Base-by-base conservation (phyloP, 2,113 vertebrate species). In the Mustela nigripes region DNA sequence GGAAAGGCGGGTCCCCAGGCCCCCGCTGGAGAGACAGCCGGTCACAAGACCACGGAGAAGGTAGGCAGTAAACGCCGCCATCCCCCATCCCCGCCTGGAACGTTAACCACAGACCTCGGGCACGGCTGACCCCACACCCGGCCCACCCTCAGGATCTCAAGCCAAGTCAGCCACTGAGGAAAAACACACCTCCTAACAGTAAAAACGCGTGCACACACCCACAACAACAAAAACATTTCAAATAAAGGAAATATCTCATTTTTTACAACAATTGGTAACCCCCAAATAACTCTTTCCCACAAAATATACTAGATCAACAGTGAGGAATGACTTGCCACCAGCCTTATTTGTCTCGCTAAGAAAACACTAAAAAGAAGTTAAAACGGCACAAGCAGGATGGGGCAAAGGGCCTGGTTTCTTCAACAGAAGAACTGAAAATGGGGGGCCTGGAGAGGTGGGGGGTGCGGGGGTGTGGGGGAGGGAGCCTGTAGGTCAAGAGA, bases 251-350 rank as follows among this genome's bases (percentile, higher is more conserved):
- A 67, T 3, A n/a, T 18, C 50, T 48, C 8, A 2, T 48, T 14
- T 33, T 33, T 53, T 11, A 73, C 12, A 28, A 11, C n/a, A 63
- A 63, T 4, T 33, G 15, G 26, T n/a, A 39, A 31, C 9, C 28
- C 56, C 80, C 63, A 86, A 33, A 7, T 31, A 86, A 63, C 45
- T 95, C 58, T 48, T 93, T 42, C 74, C 36, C 65, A 93, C 62
- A 56, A 67, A 67, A 36, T 8, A 26, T 4, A 45, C 16, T 48
- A 48, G 42, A 63, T 7, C 63, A 31, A 50, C 1, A 69, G 81
- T 36, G 7, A 39, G 63, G 22, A 62, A 67, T 24, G 7, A 84
- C 50, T 14, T 45, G n/a, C 22, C 28, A 80, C 86, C 81, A 33
- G 16, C 33, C 53, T 11, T 58, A 21, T 85, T 1, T 86, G 58